Conservation (phyloP, 2,113 vertebrate species). For the Coreoperca whiteheadi region DNA sequence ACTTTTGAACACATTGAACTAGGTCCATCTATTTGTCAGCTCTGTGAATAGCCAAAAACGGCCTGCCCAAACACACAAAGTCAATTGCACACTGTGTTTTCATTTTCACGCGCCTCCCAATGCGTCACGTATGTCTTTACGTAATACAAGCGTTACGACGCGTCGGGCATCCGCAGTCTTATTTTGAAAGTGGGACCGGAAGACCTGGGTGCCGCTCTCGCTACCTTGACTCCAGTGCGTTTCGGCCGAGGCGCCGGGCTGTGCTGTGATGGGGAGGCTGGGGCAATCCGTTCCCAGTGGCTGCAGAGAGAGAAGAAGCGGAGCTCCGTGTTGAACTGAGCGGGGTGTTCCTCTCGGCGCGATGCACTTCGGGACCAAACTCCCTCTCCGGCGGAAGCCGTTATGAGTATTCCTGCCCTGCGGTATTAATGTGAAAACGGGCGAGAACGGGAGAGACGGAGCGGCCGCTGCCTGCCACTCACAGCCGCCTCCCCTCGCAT, state of each 20-base stretch:
- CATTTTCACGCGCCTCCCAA: neutral
- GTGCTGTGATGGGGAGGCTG: conserved; percentile 42
- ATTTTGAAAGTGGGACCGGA: too few species aligned
- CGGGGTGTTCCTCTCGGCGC: neutral
- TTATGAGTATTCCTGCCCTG: neutral
- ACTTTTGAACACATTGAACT: neutral
- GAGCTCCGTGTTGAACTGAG: conserved; percentile 5
- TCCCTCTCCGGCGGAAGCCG: neutral
- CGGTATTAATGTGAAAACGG: neutral
- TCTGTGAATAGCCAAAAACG: neutral
- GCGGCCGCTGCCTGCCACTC: conserved; percentile 40
- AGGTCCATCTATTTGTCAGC: neutral
- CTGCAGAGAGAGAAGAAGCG: neutral
- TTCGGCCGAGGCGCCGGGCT: too few species aligned
- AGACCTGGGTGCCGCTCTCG: too few species aligned
- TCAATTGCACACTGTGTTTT: neutral
- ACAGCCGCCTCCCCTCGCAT: conserved; percentile 56
- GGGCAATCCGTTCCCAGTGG: conserved; percentile 45
- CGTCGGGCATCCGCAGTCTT: too few species aligned
- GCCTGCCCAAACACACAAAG: too few species aligned
- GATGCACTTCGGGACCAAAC: neutral
- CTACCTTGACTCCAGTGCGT: too few species aligned
- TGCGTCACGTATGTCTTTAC: neutral
- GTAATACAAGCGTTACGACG: too few species aligned
- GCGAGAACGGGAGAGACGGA: conserved; percentile 6